Evolutionary conservation across 1,140 invertebrate genomes (phyloP), one percentile per base, ranked within the genome.

Genomic region (Anoplophora glabripennis): DNA sequence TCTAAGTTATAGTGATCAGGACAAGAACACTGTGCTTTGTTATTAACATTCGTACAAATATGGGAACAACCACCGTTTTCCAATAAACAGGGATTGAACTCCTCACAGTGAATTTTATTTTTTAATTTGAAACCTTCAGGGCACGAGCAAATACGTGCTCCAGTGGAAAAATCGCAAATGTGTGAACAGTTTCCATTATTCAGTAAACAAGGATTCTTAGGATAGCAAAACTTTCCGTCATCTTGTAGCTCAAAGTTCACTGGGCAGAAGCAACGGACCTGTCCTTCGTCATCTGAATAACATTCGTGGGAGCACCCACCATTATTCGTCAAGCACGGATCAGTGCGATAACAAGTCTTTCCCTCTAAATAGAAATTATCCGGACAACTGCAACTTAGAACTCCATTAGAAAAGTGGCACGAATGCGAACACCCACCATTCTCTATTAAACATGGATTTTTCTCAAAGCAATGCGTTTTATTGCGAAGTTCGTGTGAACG

Each of bases 401-500:
- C 33, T 1, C 66, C 68, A 38, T 64, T 58, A 21, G 38, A 14
- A 40, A 59, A 44, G 83, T 86, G 73, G 71, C 87, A 90, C 8
- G 80, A 72, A 65, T 84, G 81, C 36, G 81, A 81, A 71, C 88
- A 89, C 0, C 84, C 85, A 0, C 85, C 86, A 72, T 89, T 89
- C 55, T 68, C 51, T 40, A 21, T 21, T 0, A 65, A 12, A 60
- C 70, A 72, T 18, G 64, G 64, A 52, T 70, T 68, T 34, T 54
- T 58, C n/a, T 49, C 49, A n/a, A 58, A 49, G 44, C 68, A 70
- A 34, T 65, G 47, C 7, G 65, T 69, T 12, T 61, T 36, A 49
- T 69, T 69, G 12, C 46, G 34, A 0, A 64, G 28, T 12, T 61
- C 55, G 35, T 76, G 14, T 15, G 36, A 57, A n/a, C 60, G 57